These are phyloP conservation scores for Acanthosoma haemorrhoidale DNA, from an alignment of 2,888 invertebrate genomes.

Conservation along the genomic window DNA sequence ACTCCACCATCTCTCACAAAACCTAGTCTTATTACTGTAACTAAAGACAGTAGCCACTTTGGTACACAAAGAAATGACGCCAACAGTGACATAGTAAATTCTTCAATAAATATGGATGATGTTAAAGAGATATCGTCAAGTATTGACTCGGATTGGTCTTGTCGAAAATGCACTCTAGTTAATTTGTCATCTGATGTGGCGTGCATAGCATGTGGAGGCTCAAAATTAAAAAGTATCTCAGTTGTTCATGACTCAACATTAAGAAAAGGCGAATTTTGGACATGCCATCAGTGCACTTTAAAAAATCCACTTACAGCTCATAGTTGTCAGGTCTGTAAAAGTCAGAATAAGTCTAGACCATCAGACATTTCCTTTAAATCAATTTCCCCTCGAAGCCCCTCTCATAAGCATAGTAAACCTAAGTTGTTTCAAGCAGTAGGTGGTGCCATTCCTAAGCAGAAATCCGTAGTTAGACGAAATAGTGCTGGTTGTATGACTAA, in stretches of 20 bases:
- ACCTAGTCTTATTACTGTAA: slow-evolving; percentile 65
- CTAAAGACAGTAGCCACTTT: slow-evolving; percentile 48
- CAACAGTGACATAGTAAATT: slow-evolving; percentile 9
- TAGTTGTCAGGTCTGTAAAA: slow-evolving; percentile 72
- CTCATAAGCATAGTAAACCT: slow-evolving; percentile 48
- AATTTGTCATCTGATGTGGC: slow-evolving; percentile 65
- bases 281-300: slow-evolving; percentile 74
- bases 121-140: slow-evolving; percentile 34
- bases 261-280: slow-evolving; percentile 69
- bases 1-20: slow-evolving; percentile 59
- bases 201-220: slow-evolving; percentile 85
- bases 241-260: slow-evolving; percentile 62
- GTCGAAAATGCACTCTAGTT: slow-evolving; percentile 79
- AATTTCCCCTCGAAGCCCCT: slow-evolving; percentile 50
- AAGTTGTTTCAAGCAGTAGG: slow-evolving; percentile 32
- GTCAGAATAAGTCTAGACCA: slow-evolving; percentile 45
- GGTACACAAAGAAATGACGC: slow-evolving; percentile 46
- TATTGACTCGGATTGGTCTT: slow-evolving; percentile 62
- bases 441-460: slow-evolving; percentile 40
- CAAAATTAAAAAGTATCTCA: slow-evolving; percentile 64
- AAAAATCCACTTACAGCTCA: slow-evolving; percentile 66
- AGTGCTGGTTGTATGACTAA: slow-evolving; percentile 28
- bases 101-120: slow-evolving; percentile 38
- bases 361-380: slow-evolving; percentile 46
- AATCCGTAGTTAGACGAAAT: slow-evolving; percentile 32